phyloP scores from a whole-genome alignment of 23 tunicate genomes.

The Halocynthia aurantium region DNA sequence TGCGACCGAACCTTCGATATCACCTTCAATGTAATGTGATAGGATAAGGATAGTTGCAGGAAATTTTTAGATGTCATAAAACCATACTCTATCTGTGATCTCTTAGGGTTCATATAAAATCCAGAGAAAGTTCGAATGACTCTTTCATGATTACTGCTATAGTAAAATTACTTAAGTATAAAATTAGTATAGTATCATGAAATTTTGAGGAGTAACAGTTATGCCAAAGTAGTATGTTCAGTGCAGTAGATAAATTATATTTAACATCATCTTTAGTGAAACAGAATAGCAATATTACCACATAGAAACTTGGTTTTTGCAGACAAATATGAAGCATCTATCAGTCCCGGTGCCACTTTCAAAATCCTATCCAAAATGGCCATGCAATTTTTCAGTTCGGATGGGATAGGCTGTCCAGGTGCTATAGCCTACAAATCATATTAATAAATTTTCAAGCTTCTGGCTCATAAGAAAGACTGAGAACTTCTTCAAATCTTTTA shows the following conservation, averaged over 20 bases:
- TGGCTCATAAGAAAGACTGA: not conserved
- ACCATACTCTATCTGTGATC: not conserved
- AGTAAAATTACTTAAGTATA: no score
- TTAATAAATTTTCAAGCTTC: not conserved
- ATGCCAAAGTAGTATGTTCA: no score
- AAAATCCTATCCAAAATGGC: conserved; percentile 33
- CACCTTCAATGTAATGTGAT: conserved; percentile 33
- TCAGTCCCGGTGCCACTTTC: conserved; percentile 57
- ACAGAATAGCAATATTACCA: conserved; percentile 14
- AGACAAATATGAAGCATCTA: conserved; percentile 30
- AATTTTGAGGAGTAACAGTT: no score
- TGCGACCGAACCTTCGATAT: conserved; percentile 48
- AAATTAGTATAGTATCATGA: no score
- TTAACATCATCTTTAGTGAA: no score
- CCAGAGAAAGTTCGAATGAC: not conserved
- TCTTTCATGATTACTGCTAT: no score
- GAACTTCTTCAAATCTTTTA: conserved; percentile 12
- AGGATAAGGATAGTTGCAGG: no score
- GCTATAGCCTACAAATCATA: conserved; percentile 48
- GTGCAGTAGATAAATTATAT: no score
- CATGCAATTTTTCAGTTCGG: conserved; percentile 18
- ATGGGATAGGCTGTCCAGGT: conserved; percentile 52
- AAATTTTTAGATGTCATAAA: not conserved
- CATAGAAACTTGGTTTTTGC: conserved; percentile 68
- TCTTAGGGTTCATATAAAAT: not conserved